A percentile compares a stretch with the other conserved stretches of the same genome.
phyloP scores from a whole-genome alignment of 2,113 vertebrate genomes.

The Macquaria australasica region DNA sequence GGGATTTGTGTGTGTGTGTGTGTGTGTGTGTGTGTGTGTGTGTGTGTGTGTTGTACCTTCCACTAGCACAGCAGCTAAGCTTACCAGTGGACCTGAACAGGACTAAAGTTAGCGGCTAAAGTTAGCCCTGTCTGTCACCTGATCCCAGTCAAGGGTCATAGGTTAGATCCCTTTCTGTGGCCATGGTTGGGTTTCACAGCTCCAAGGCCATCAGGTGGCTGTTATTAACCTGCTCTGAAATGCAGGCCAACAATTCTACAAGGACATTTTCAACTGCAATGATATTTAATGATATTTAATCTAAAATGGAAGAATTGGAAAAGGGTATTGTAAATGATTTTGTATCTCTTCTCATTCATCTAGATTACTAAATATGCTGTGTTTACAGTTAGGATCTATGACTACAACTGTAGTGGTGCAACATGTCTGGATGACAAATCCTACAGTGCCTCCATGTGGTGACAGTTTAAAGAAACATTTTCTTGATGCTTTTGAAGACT shows the following conservation, averaged over 20 bases:
- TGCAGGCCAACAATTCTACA: slow-evolving; percentile 24
- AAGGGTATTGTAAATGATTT: not conserved
- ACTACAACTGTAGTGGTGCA: slow-evolving; percentile 10
- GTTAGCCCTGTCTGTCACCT: slow-evolving; percentile 78
- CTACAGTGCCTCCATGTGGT: slow-evolving; percentile 72
- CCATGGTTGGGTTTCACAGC: slow-evolving; percentile 73
- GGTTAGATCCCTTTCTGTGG: slow-evolving; percentile 65
- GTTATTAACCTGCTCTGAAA: slow-evolving; percentile 42
- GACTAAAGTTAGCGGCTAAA: slow-evolving; percentile 77
- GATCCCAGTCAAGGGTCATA: slow-evolving; percentile 71
- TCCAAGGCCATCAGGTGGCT: slow-evolving; percentile 23
- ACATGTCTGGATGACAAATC: slow-evolving; percentile 16
- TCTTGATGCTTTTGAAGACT: not conserved
- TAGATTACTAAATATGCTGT: not conserved
- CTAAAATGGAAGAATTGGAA: not conserved
- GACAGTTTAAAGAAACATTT: not conserved
- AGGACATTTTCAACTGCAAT: slow-evolving; percentile 20
- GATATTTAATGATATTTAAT: slow-evolving; percentile 10
- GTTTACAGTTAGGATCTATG: not conserved
- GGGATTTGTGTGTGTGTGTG: slow-evolving; percentile 25
- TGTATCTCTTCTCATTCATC: not conserved
- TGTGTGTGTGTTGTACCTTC: slow-evolving; percentile 39
- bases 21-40: slow-evolving; percentile 46
- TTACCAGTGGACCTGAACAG: slow-evolving; percentile 44
- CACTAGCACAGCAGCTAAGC: slow-evolving; percentile 41